Base-by-base conservation (phyloP, 2,888 invertebrate genomes). In the Callyntrura guangdongensis region DNA sequence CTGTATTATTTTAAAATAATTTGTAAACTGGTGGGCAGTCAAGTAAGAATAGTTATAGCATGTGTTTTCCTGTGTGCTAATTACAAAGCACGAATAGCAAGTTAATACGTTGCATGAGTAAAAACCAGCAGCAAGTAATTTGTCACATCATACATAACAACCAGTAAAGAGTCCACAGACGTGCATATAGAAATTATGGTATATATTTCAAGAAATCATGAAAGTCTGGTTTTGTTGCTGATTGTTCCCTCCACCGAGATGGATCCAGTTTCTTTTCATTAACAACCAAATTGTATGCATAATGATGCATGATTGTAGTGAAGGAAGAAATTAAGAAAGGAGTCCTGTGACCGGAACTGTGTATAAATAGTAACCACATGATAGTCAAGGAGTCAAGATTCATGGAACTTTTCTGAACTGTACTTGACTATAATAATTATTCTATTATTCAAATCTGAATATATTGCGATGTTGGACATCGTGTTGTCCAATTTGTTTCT, bases 261-360 rank as follows among this genome's bases (percentile, higher is more conserved):
- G 49, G 9, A 74, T 74, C 74, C 49, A 74, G 74, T 74, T 74
- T 74, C n/a, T 49, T 74, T 47, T 74, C 74, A 47, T 74, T 74
- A 49, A 22, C 20, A 74, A 74, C 12, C 74, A 59, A n/a, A 72
- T 20, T 72, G 4, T 17, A 72, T 36, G n/a, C n/a, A 25, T 22
- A 11, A 17, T 72, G 45, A 17, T n/a, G 45, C 45, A 72, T 1
- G 9, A 49, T 22, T 11, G 20, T 22, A 14, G 2, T 22, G n/a
- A 3, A 74, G 6, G 20, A 20, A 49, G 14, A 22, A 49, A 22
- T 3, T 36, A 49, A 20, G 14, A 22, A 74, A 74, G 20, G 8
- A 27, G 12, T 74, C 74, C 49, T 74, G 49, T 74, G 74, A 74
- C 74, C 74, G 74, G 74, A 74, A 74, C 20, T 49, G 36, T n/a